Conservation (phyloP, 1,140 invertebrate species). For the Scaptomyza montana region DNA sequence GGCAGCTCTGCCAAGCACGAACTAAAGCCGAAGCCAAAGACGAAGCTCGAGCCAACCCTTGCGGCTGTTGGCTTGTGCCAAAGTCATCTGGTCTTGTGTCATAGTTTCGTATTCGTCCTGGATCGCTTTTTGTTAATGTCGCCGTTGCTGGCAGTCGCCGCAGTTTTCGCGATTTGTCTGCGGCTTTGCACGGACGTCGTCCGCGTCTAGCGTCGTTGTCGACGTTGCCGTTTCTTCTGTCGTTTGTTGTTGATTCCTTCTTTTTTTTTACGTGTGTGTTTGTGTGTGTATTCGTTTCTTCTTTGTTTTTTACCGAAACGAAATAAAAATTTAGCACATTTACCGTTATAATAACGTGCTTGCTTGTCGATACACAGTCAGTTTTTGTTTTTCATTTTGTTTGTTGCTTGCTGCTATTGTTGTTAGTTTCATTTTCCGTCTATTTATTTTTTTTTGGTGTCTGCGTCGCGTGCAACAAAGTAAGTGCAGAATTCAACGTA, state of each 20-base stretch:
- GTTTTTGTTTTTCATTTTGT: slow-evolving; percentile 29
- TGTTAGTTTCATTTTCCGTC: slow-evolving; percentile 20
- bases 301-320: slow-evolving; percentile 33
- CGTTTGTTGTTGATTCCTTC: slow-evolving; percentile 34
- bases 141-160: slow-evolving; percentile 14
- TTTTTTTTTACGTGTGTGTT: slow-evolving; percentile 10
- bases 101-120: slow-evolving; percentile 51
- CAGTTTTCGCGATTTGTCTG: slow-evolving; percentile 52
- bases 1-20: neutral
- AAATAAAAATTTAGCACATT: slow-evolving; percentile 55
- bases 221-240: slow-evolving; percentile 35
- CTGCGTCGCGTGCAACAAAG: slow-evolving; percentile 71
- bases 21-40: neutral
- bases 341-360: slow-evolving; percentile 73
- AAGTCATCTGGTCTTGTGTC: slow-evolving; percentile 60
- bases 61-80: slow-evolving; percentile 14
- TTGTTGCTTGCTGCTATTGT: slow-evolving; percentile 15
- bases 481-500: slow-evolving; percentile 73
- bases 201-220: slow-evolving; percentile 21
- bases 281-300: slow-evolving; percentile 1
- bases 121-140: neutral
- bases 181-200: slow-evolving; percentile 47
- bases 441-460: slow-evolving; percentile 31
- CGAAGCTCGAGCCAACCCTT: slow-evolving; percentile 18
- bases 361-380: slow-evolving; percentile 51